Evolutionary conservation across 1,140 invertebrate genomes (phyloP).

Genomic region (Pseudomyrmex gracilis): DNA sequence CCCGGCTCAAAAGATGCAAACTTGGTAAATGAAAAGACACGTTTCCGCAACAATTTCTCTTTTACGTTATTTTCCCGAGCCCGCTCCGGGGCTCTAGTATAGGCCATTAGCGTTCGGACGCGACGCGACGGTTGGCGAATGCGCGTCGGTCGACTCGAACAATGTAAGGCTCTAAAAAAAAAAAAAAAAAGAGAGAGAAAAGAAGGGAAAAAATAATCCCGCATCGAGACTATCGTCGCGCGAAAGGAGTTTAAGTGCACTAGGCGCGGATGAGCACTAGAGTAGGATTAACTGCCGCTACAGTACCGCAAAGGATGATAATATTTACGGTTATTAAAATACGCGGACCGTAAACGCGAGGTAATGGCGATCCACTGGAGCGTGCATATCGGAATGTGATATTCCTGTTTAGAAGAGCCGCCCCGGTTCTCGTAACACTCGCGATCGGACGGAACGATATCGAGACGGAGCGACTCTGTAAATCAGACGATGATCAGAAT

Average conservation of each 20-base stretch:
- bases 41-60: slow-evolving; percentile 47
- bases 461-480: no score
- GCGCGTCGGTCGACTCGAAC: neutral
- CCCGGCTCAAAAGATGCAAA: slow-evolving; percentile 45
- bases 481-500: no score
- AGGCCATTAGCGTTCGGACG: slow-evolving; percentile 37
- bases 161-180: neutral
- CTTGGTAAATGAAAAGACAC: slow-evolving; percentile 40
- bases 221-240: neutral
- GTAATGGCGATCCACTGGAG: no score
- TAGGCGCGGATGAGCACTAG: neutral
- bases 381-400: neutral
- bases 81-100: neutral
- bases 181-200: neutral
- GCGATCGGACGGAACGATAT: neutral
- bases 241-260: neutral
- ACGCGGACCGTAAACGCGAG: neutral
- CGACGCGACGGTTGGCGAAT: slow-evolving; percentile 5
- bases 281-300: slow-evolving; percentile 1
- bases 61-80: slow-evolving; percentile 53
- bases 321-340: slow-evolving; percentile 14
- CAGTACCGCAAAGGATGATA: neutral
- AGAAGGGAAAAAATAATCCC: slow-evolving; percentile 8
- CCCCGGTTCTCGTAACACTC: no score
- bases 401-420: neutral